Conservation (phyloP, 2,113 vertebrate species). For the Aptenodytes forsteri region DNA sequence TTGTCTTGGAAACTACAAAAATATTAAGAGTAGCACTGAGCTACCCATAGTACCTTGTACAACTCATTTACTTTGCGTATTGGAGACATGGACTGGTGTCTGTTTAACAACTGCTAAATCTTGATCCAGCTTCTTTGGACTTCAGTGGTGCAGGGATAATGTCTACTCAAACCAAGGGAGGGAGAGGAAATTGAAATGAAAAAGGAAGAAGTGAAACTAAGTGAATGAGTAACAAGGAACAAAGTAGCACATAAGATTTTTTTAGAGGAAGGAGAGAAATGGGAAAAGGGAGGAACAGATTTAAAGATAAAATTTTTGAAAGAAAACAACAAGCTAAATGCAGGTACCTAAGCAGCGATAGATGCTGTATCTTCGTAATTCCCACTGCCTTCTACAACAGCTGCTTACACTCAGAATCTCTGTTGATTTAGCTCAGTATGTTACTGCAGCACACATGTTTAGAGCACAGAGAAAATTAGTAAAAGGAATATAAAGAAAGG, state of each 20-base stretch:
- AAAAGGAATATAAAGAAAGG: background rate
- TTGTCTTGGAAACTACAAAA: background rate
- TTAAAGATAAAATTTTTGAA: background rate
- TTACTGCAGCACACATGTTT: background rate
- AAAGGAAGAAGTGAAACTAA: background rate
- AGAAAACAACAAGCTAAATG: background rate
- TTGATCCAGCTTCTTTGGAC: background rate
- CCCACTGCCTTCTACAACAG: background rate
- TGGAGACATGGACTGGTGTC: background rate
- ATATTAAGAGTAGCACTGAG: background rate
- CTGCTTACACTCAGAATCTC: background rate
- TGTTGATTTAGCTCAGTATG: background rate
- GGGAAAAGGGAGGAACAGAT: background rate
- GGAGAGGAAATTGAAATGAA: background rate
- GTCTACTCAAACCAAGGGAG: background rate
- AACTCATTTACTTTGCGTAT: fast-evolving
- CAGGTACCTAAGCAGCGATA: background rate
- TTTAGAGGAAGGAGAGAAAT: background rate
- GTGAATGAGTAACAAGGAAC: background rate
- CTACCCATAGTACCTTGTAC: background rate
- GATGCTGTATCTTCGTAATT: background rate
- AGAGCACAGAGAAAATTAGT: background rate
- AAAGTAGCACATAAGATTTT: background rate
- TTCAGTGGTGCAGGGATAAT: background rate
- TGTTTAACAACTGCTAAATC: background rate